phyloP scores from a whole-genome alignment of 2,113 vertebrate species.

The Peromyscus californicus region DNA sequence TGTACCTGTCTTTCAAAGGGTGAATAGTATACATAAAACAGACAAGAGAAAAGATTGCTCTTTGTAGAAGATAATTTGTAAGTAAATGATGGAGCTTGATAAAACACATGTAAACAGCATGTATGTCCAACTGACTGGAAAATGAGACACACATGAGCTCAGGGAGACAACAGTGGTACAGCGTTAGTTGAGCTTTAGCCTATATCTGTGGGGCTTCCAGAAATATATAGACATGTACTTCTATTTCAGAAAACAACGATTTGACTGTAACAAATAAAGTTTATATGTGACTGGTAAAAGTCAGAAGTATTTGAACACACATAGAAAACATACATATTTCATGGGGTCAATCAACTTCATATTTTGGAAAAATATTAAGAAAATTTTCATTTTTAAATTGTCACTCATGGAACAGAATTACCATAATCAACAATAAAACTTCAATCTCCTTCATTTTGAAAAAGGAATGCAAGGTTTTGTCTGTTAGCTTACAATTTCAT shows the following conservation, averaged over 20 bases:
- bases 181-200: background rate
- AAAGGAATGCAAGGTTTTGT: background rate
- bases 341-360: background rate
- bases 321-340: background rate
- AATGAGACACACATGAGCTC: background rate
- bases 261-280: background rate
- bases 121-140: background rate
- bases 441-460: slow-evolving; percentile 25
- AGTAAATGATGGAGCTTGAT: background rate
- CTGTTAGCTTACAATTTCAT: background rate
- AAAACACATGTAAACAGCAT: background rate
- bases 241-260: background rate
- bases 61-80: background rate
- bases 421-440: background rate
- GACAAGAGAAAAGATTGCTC: background rate
- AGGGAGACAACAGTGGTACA: background rate
- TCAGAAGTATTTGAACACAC: background rate
- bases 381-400: background rate
- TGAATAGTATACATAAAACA: background rate
- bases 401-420: background rate
- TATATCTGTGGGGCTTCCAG: background rate
- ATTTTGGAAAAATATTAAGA: background rate
- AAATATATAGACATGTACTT: background rate
- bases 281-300: background rate
- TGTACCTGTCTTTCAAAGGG: background rate